Evolutionary conservation across 1,140 invertebrate genomes (phyloP), one percentile per base, ranked within the genome.

Genomic region (Zaprionus ghesquierei): DNA sequence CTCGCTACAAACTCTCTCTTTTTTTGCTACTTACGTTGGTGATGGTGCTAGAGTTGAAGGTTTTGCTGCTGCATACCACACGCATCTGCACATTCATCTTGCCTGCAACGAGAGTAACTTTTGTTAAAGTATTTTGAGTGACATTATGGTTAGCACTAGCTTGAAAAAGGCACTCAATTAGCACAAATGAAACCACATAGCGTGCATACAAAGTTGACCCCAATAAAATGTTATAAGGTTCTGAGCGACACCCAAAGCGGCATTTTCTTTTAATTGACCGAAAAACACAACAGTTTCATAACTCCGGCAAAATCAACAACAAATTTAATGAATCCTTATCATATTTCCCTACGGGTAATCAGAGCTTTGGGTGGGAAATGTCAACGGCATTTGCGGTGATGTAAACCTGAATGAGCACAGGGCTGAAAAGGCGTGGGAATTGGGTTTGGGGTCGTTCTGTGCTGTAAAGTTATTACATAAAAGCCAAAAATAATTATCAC

Each of bases 401-500:
- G 35, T 38, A 6, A 38, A 8, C 8, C n/a, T 9, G 35, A 41
- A 41, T 41, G 35, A 41, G n/a, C 15, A 41, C n/a, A 41, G 65
- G 23, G 23, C 22, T 25, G 31, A 25, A 55, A 18, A 13, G 46
- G 60, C n/a, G 35, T 15, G 35, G 54, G 62, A 53, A 62, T 66
- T 58, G 56, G 53, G 70, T 54, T 5, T 12, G 15, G 12, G 0
- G 6, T 46, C 3, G 22, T 59, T 35, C 31, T 69, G 18, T 74
- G 72, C 77, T 70, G 58, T 68, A 87, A 89, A 89, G 84, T 89
- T 89, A 89, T 89, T 85, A 79, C 77, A 89, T 89, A 82, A 89
- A 89, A 89, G 84, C 84, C 80, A 84, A 89, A 89, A 89, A 89
- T 89, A 89, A 89, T 89, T 89, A 89, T 89, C 84, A 89, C 84